Evolutionary conservation across 2,888 invertebrate species (phyloP), one percentile per base, ranked within the genome.

Genomic region (Eilema sororculum): DNA sequence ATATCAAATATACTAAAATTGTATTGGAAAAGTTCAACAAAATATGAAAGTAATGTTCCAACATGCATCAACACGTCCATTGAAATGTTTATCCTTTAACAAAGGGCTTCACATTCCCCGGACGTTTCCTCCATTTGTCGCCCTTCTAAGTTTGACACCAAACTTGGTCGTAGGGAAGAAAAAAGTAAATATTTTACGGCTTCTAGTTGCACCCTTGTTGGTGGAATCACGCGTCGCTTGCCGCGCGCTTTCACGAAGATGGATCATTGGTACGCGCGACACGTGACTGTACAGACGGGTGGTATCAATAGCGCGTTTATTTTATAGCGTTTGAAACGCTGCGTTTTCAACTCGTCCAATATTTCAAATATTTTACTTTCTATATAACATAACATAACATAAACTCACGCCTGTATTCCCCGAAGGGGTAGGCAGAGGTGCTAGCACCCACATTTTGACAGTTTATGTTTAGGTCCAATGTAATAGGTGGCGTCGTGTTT

Each of bases 161-260:
- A 91, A 91, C 87, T 93, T 91, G 78, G 87, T 88, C 89, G 87
- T 88, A 84, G 85, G 84, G 86, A 83, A 79, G 85, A 84, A 87
- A 85, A 92, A 92, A 93, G 92, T 92, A 93, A 90, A 94, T 93
- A 93, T 93, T 92, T 91, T 90, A 90, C 90, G 72, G 84, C 83
- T 88, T 89, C 90, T 86, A 72, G 78, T 76, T 86, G 87, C 91
- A 89, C 94, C 95, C 95, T 92, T 91, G 93, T 91, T 91, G 93
- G 90, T 90, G 89, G 95, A 94, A 94, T 93, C 94, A 94, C 93
- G 93, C 93, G 93, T 93, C 91, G 91, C 91, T 89, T 87, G 93
- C 91, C 52, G 91, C 91, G 92, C 89, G 91, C 91, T 92, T 92
- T 88, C 92, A 92, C 92, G 90, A 93, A 94, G 93, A 93, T 92